Percentiles rank a stretch among this genome's conserved stretches.
Conservation (phyloP, 2,797 vertebrate species). For the Tamandua tetradactyla region DNA sequence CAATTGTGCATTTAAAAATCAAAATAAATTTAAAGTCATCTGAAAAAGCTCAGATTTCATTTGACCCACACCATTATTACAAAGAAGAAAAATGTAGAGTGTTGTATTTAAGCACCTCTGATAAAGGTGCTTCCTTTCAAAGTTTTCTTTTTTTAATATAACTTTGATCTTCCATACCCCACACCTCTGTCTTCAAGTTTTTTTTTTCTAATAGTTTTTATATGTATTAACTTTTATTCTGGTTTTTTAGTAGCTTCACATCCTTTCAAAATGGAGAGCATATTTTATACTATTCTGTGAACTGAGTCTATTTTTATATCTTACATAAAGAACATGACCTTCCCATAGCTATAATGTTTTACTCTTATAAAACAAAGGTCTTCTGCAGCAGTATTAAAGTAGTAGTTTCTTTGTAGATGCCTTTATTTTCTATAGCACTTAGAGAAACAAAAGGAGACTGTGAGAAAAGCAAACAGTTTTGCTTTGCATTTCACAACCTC, state of each 20-base stretch:
- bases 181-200: conserved; percentile 64
- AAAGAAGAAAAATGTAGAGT: conserved; percentile 69
- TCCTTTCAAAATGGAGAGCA: conserved; percentile 76
- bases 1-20: conserved; percentile 75
- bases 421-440: conserved; percentile 67
- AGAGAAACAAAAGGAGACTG: conserved; percentile 61
- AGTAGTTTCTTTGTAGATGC: conserved; percentile 57
- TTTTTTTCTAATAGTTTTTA: conserved; percentile 64
- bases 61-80: conserved; percentile 54
- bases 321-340: conserved; percentile 73
- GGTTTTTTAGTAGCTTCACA: conserved; percentile 79
- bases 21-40: conserved; percentile 75
- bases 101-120: conserved; percentile 77
- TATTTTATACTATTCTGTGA: conserved; percentile 77
- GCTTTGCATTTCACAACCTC: conserved; percentile 64
- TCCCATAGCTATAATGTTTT: conserved; percentile 53
- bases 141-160: conserved; percentile 55
- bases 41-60: conserved; percentile 78
- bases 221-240: conserved; percentile 73
- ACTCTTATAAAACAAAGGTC: conserved; percentile 78
- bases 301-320: conserved; percentile 72
- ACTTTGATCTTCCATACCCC: conserved; percentile 60
- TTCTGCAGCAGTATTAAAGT: conserved; percentile 68
- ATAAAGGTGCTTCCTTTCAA: conserved; percentile 78
- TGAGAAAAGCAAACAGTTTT: conserved; percentile 37